Evolutionary conservation across 2,888 invertebrate genomes (phyloP), one percentile per base, ranked within the genome.

Genomic region (Cabera pusaria): DNA sequence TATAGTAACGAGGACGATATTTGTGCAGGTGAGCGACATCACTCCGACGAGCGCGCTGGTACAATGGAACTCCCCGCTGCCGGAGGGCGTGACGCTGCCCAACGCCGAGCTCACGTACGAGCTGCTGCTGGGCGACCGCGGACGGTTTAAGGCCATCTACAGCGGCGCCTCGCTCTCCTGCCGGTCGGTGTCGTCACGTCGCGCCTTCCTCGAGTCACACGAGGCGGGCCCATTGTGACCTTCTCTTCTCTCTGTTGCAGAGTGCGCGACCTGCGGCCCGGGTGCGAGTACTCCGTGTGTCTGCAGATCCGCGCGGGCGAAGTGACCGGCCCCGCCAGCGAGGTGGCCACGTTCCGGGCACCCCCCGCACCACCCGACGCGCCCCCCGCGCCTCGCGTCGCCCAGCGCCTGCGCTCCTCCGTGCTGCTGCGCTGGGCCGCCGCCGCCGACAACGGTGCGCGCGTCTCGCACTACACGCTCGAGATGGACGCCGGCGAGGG

Each of bases 211-310:
- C 14, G 3, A 21, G 3, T 8, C 21, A 8, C 21, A 5, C 14
- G 14, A 2, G 14, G 4, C 4, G 14, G 3, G 6, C 3, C 4
- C 6, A 11, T 2, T 6, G 18, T 18, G 6, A 1, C 3, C 14
- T 11, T 8, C 6, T 3, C 14, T 2, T 14, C 3, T 14, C 3
- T 4, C 3, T 14, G 14, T 14, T 14, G 1, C 66, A 89, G 89
- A 58, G 93, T 97, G 47, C 93, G 95, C 73, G 96, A 97, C 79
- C 87, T 97, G 62, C 92, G 93, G 72, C 97, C 97, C 6, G 96
- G 95, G n/a, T 94, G 95, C 70, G 95, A 96, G 71, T 97, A 97
- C 82, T 93, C 94, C 43, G 93, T 97, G 55, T 94, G 95, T 63
- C 88, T 95, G 51, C 94, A 94, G 78, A 95, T 95, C 56, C 92